Conservation (phyloP, 1,140 invertebrate genomes). For the Mya arenaria region DNA sequence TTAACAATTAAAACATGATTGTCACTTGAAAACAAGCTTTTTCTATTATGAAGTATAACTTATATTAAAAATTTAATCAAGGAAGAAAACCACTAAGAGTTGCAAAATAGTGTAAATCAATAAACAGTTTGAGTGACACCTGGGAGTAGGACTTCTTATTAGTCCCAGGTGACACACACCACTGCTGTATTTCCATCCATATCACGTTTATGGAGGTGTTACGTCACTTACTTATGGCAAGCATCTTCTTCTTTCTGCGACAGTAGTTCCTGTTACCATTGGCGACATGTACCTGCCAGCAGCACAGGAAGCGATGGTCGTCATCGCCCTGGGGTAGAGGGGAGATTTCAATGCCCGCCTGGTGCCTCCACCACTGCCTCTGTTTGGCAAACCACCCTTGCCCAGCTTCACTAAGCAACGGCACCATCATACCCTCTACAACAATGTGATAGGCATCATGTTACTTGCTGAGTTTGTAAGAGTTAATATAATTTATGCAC, state of each 20-base stretch:
- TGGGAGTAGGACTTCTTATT: neutral
- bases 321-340: neutral
- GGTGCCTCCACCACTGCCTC: too few relatives aligned
- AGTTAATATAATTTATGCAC: neutral
- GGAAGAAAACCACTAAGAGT: too few relatives aligned
- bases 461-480: neutral
- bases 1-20: too few relatives aligned
- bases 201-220: neutral
- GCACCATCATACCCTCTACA: neutral
- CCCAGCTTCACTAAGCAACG: too few relatives aligned
- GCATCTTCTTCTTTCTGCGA: neutral
- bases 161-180: neutral
- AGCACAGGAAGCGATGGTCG: neutral
- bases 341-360: neutral
- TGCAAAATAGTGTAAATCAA: neutral
- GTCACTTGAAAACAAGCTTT: too few relatives aligned
- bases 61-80: too few relatives aligned
- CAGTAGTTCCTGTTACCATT: neutral
- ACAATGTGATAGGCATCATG: neutral
- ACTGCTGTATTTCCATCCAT: neutral
- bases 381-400: too few relatives aligned
- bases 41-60: too few relatives aligned
- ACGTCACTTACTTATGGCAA: neutral
- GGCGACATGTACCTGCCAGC: neutral
- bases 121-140: neutral